Conservation (phyloP, 2,113 vertebrate genomes). For the Coryphaenoides rupestris region DNA sequence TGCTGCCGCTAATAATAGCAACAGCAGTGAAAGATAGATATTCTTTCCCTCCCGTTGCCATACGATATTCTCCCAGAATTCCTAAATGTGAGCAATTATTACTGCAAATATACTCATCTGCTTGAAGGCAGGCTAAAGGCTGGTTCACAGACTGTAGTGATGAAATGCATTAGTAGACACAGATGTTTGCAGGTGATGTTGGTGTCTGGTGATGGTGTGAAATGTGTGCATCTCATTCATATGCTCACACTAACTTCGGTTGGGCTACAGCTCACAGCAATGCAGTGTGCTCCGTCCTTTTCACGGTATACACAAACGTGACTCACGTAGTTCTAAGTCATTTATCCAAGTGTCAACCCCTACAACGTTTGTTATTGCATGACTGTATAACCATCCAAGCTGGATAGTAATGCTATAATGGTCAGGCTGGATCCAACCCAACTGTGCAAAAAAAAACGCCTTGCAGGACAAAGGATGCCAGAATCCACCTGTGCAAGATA, state of each 20-base stretch:
- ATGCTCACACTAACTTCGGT: slow-evolving; percentile 13
- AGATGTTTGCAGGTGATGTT: background rate
- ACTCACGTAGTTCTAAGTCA: slow-evolving; percentile 40
- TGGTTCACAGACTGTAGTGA: background rate
- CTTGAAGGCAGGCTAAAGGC: background rate
- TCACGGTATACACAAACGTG: slow-evolving; percentile 50
- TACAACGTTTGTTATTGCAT: too few relatives aligned
- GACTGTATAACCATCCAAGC: too few relatives aligned
- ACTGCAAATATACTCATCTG: background rate
- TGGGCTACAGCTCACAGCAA: slow-evolving; percentile 47
- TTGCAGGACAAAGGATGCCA: too few relatives aligned
- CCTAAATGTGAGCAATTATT: background rate
- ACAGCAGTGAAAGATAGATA: background rate
- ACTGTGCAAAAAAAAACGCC: too few relatives aligned
- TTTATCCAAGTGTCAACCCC: too few relatives aligned
- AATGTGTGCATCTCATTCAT: too few relatives aligned
- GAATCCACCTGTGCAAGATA: too few relatives aligned
- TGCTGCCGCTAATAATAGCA: background rate
- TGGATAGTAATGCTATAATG: too few relatives aligned
- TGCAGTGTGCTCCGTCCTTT: slow-evolving; percentile 53
- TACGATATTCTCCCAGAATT: background rate
- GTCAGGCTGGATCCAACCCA: too few relatives aligned
- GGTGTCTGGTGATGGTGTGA: too few relatives aligned
- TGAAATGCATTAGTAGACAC: background rate
- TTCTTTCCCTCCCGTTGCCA: too few relatives aligned